Percentiles rank a stretch among this genome's conserved stretches.
Conservation (phyloP, 1,140 invertebrate genomes). For the Drosophila oshimai region DNA sequence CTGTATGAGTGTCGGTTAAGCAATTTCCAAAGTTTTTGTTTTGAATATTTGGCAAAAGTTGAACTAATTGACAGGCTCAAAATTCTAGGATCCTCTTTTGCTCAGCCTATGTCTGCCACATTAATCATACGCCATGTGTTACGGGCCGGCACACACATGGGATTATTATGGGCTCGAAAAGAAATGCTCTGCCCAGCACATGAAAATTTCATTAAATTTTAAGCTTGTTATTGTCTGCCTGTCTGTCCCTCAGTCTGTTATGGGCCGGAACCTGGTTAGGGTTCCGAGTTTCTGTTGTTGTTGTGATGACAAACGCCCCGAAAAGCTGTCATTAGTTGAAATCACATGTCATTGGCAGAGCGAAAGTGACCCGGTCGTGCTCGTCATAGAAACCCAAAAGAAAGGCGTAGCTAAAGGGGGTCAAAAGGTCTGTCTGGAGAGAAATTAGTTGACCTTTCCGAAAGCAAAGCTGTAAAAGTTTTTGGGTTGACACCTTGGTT, state of each 20-base stretch:
- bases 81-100: not conserved
- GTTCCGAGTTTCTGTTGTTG: conserved; percentile 5
- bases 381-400: conserved; percentile 17
- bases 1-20: not conserved
- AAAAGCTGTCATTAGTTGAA: conserved; percentile 76
- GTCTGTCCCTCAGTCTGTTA: not conserved
- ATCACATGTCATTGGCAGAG: conserved; percentile 73
- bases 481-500: not conserved
- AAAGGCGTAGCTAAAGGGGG: conserved; percentile 11
- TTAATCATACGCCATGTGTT: conserved; percentile 73
- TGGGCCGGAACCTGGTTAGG: conserved; percentile 3
- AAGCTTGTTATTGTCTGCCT: conserved; percentile 46
- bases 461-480: conserved; percentile 4
- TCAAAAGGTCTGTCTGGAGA: not conserved
- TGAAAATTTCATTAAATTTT: conserved; percentile 70
- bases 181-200: conserved; percentile 25
- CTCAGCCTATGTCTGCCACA: conserved; percentile 16
- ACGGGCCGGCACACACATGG: not conserved
- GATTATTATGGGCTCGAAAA: conserved; percentile 15
- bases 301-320: conserved; percentile 34
- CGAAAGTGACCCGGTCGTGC: conserved; percentile 49
- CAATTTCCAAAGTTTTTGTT: conserved; percentile 25
- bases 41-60: conserved; percentile 55
- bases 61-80: conserved; percentile 55
- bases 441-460: not conserved